These are phyloP conservation scores for Globodera ellingtonae DNA, from an alignment of 1,140 invertebrate genomes.

Conservation along the genomic window DNA sequence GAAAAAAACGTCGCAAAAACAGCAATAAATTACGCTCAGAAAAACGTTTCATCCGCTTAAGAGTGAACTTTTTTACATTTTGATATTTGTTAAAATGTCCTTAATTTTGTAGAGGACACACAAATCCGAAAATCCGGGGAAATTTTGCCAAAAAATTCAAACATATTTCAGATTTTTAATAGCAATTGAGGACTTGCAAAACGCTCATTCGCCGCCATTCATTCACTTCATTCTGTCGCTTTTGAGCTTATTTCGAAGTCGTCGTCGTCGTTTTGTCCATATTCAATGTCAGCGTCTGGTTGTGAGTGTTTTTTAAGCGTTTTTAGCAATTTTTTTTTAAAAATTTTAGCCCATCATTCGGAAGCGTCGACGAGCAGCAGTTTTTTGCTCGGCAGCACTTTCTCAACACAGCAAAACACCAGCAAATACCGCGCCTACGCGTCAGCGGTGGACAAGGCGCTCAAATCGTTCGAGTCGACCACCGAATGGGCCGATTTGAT, in stretches of 20 bases:
- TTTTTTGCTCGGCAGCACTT: conserved; percentile 18
- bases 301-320: neutral
- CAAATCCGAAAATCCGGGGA: too few relatives aligned
- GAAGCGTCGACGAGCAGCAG: conserved; percentile 42
- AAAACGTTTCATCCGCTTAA: too few relatives aligned
- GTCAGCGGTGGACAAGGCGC: conserved; percentile 80
- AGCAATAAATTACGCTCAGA: too few relatives aligned
- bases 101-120: too few relatives aligned
- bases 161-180: too few relatives aligned
- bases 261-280: neutral
- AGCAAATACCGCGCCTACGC: conserved; percentile 78
- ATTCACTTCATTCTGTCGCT: neutral
- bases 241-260: neutral
- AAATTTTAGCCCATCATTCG: conserved; percentile 33
- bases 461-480: conserved; percentile 86
- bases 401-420: conserved; percentile 38
- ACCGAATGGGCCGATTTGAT: conserved; percentile 95
- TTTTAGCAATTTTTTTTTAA: conserved; percentile 26
- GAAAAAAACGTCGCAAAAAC: too few relatives aligned
- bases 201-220: too few relatives aligned
- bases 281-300: neutral
- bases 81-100: too few relatives aligned
- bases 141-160: too few relatives aligned
- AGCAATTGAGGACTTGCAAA: too few relatives aligned
- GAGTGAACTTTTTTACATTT: too few relatives aligned